Base-by-base conservation (phyloP, 2,113 vertebrate species). In the Neolamprologus ventralis region DNA sequence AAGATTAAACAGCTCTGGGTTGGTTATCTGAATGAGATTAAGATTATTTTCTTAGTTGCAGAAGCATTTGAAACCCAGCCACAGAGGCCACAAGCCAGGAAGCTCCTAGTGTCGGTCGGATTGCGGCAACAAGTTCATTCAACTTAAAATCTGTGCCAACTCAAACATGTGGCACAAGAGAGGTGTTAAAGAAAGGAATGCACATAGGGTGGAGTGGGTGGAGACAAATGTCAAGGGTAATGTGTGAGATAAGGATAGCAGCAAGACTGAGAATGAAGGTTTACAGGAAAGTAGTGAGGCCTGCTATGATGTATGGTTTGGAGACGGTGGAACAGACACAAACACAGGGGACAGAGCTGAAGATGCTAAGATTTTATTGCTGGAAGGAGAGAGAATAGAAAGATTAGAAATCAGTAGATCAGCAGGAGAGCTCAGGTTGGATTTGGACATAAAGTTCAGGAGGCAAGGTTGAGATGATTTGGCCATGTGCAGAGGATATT, bases 21-120 rank as follows among this genome's bases (percentile, higher is more conserved):
- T 79, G 81, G 31, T 78, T 49, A 81, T 90, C 82, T 84, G 14
- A 85, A 58, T 57, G 31, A 84, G 63, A 35, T 35, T 42, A 75
- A 7, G 57, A 37, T 58, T 51, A 78, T 55, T 82, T 85, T 60
- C 12, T 31, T 78, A 78, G 23, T n/a, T 16, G 7, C 65, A 78
- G n/a, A 26, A 63, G 26, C 14, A 11, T 82, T 35, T 51, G 19
- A 47, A 40, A 54, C 16, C 17, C 10, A 57, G 78, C 33, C 47
- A 68, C 17, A 11, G 23, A 47, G 23, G 42, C 42, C 71, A 28
- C 42, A 75, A 47, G 71, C 71, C 71, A 75, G 71, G 42, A 23
- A 28, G 16, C 71, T 47, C 14, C 9, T 47, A 75, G 14, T 47
- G 40, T 17, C 0, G 4, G 14, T 75, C 1, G 0, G 42, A 47